Evolutionary conservation across 2,113 vertebrate genomes (phyloP).

Genomic region (Calonectris borealis): DNA sequence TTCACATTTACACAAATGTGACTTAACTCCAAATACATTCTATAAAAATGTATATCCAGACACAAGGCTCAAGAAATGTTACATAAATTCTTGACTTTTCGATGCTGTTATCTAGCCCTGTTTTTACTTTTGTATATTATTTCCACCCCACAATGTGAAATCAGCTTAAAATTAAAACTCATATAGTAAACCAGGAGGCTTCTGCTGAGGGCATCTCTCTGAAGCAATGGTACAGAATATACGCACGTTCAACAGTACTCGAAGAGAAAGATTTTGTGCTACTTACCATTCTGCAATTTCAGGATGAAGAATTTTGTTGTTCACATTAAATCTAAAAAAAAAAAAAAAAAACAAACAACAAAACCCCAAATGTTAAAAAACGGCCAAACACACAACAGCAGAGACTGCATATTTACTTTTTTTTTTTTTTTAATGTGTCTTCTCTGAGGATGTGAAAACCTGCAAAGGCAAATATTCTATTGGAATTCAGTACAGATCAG

Average conservation of each 20-base stretch:
- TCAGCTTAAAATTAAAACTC: background rate
- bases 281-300: conserved; percentile 94
- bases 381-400: background rate
- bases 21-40: background rate
- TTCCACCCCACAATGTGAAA: background rate
- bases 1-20: background rate
- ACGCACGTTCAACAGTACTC: background rate
- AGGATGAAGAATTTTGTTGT: conserved; percentile 87
- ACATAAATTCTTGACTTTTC: background rate
- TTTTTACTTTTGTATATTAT: background rate
- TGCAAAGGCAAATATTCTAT: background rate
- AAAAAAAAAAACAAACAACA: background rate
- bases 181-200: background rate
- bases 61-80: background rate
- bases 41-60: background rate
- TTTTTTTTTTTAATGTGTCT: background rate
- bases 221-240: background rate
- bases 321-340: conserved; percentile 82
- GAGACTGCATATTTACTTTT: background rate
- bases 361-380: background rate
- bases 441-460: background rate
- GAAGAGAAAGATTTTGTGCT: background rate
- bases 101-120: background rate
- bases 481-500: background rate
- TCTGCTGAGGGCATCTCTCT: background rate